Percentiles rank a stretch among this genome's conserved stretches.
Conservation (phyloP, 2,113 vertebrate species). For the Tenebrosternarchus preto region DNA sequence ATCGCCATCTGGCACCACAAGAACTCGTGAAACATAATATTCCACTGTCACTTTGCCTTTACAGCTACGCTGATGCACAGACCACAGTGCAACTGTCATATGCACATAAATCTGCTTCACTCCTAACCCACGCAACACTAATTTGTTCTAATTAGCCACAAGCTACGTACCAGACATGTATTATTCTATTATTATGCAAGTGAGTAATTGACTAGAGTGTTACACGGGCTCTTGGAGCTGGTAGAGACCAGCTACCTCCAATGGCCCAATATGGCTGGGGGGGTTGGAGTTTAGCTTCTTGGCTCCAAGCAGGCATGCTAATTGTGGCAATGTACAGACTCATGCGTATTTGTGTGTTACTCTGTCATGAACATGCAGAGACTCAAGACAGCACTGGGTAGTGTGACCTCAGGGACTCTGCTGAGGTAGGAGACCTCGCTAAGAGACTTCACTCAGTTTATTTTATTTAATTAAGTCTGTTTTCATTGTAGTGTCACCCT, state of each 20-base stretch:
- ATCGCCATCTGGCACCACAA: conserved; percentile 23
- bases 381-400: background rate
- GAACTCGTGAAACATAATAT: conserved; percentile 42
- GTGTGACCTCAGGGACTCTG: conserved; percentile 11
- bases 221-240: conserved; percentile 57
- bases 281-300: conserved; percentile 55
- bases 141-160: conserved; percentile 76
- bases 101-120: conserved; percentile 40
- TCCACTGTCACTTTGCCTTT: conserved; percentile 36
- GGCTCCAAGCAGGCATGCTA: conserved; percentile 25
- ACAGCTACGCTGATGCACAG: conserved; percentile 16
- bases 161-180: conserved; percentile 75
- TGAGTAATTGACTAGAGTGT: conserved; percentile 69
- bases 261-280: conserved; percentile 57
- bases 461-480: conserved; percentile 62
- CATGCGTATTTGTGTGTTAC: background rate
- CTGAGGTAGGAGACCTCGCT: conserved; percentile 11
- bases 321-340: background rate
- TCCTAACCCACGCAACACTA: conserved; percentile 52
- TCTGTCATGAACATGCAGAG: conserved; percentile 26
- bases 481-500: conserved; percentile 66
- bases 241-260: conserved; percentile 62
- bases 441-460: conserved; percentile 35
- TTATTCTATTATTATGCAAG: conserved; percentile 80
- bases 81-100: conserved; percentile 56